Base-by-base conservation (phyloP, 2,797 vertebrate species). In the Hypotaenidia okinawae region DNA sequence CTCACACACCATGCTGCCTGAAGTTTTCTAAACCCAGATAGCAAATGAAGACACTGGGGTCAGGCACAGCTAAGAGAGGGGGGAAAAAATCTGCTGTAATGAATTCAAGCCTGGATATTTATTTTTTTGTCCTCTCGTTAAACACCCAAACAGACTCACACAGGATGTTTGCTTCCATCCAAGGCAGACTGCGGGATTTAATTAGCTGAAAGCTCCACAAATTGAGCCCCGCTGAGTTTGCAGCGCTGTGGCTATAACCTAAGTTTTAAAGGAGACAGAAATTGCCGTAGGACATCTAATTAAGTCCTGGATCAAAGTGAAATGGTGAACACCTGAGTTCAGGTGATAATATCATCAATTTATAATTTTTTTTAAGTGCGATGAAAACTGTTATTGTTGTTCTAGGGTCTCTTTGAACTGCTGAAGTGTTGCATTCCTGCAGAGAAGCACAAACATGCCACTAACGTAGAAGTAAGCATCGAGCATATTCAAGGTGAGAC, bases 61-160 rank as follows among this genome's bases (percentile, higher is more conserved):
- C 73, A 91, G 49, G 41, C 49, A 19, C 0, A 41, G 49, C 49
- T 45, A 73, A 58, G 51, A 66, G 58, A 68, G 86, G 14, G 15
- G 59, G 41, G 59, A 45, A 61, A 30, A 58, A 66, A 37, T 10
- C 18, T 70, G 32, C 41, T 69, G 4, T 51, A 16, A 85, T 69
- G 39, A 62, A 55, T 37, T 62, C 63, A 68, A 45, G 62, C 59
- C 59, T 63, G 23, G 32, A 32, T 72, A 18, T 85, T 69, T 58
- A 76, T 80, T 52, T 19, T 78, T 47, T 55, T 52, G 51, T 52
- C 27, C n/a, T 94, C 66, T 35, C 52, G 33, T 11, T 37, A 81
- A 76, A 59, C 41, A 81, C 75, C 82, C 67, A 76, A 89, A 94
- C 72, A 72, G 91, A 94, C 67, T 87, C 72, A 45, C 79, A 49